Evolutionary conservation across 2,113 vertebrate genomes (phyloP).

Genomic region (Aleadryas rufinucha): DNA sequence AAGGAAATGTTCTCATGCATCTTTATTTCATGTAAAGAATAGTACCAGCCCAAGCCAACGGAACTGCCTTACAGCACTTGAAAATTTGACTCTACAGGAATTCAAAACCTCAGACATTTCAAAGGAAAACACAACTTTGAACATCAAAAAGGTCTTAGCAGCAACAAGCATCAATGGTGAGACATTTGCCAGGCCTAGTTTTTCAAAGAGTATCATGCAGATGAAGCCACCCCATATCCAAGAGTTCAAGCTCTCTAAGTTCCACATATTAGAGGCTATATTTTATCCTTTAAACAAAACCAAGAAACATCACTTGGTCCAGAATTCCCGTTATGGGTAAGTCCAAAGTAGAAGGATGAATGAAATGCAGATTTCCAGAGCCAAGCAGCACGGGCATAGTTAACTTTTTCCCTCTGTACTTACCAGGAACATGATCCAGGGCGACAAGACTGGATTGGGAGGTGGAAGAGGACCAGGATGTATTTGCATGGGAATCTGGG

Average conservation of each 20-base stretch:
- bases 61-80: neutral
- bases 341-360: neutral
- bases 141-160: constrained; percentile 14
- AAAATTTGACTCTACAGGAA: neutral
- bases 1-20: constrained; percentile 21
- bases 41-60: neutral
- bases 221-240: neutral
- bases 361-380: neutral
- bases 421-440: constrained; percentile 66
- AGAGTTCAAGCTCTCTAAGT: neutral
- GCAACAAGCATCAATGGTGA: neutral
- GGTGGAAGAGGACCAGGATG: constrained; percentile 67
- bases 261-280: neutral
- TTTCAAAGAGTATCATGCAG: constrained; percentile 3
- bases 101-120: constrained; percentile 12
- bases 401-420: constrained; percentile 48
- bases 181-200: neutral
- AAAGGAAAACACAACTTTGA: constrained; percentile 3
- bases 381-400: neutral
- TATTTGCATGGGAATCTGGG: constrained; percentile 66
- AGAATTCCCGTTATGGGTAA: neutral
- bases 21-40: neutral
- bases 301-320: neutral
- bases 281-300: neutral
- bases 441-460: constrained; percentile 68